Evolutionary conservation across 1,140 invertebrate species (phyloP).

Genomic region (Drosophila seguyi): DNA sequence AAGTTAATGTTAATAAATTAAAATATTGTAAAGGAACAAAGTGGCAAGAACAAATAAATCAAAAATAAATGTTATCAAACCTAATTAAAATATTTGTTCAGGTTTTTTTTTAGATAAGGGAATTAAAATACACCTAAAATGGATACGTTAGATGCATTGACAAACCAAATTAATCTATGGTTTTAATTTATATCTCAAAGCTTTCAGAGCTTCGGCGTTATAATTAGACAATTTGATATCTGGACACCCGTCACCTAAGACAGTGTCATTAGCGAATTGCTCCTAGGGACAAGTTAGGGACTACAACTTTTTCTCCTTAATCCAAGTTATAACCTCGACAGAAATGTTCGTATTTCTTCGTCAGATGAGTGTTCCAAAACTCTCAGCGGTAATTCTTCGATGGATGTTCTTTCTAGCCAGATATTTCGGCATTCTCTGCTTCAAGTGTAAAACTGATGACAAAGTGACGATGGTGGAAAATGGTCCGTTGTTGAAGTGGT

Average conservation of each 20-base stretch:
- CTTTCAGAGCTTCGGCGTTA: not conserved
- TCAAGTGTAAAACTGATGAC: not conserved
- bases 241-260: not conserved
- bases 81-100: not conserved
- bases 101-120: not conserved
- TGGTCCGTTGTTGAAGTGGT: constrained; percentile 24
- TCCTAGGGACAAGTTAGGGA: not conserved
- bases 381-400: constrained; percentile 13
- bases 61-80: constrained; percentile 73
- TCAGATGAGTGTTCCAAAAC: not conserved
- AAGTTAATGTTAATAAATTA: constrained; percentile 72
- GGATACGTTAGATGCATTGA: too few species aligned
- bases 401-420: not conserved
- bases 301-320: not conserved
- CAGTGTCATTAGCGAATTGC: constrained; percentile 8
- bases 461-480: not conserved
- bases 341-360: constrained; percentile 12
- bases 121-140: not conserved
- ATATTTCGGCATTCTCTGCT: not conserved
- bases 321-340: not conserved
- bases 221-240: too few species aligned
- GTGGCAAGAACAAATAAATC: constrained; percentile 48
- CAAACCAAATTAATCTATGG: too few species aligned
- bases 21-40: constrained; percentile 60
- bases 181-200: not conserved